Evolutionary conservation across 2,113 vertebrate genomes (phyloP), one percentile per base, ranked within the genome.

Genomic region (Rhinoderma darwinii): DNA sequence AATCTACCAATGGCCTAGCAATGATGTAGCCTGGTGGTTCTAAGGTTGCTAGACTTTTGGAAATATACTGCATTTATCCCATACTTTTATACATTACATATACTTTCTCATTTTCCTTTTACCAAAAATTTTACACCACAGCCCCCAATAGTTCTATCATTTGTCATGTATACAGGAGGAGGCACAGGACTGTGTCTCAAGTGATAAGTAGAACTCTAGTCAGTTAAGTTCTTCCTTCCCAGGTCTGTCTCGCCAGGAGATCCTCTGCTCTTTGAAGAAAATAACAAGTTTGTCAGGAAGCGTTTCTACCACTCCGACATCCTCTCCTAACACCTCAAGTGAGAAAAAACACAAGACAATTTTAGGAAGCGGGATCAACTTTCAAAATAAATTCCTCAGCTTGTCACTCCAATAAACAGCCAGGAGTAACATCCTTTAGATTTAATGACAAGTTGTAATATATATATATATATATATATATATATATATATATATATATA

Each of bases 271-370:
- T 86, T 86, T 87, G 84, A 87, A 81, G 85, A 73, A 70, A 30
- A 30, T 77, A 44, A 81, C 44, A 59, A 59, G 77, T 87, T 56
- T 50, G 47, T 73, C 68, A 82, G 85, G 85, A 87, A 73, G 66
- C 74, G 47, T 51, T 44, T 87, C 77, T 70, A 1, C 22, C 85
- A 74, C 77, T 37, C 27, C 22, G n/a, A 35, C 85, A 74, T 87
- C 77, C 77, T 81, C 77, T 61, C 43, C 17, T 82, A 51, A 73
- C 85, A 87, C 77, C 85, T 87, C 39, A 22, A 44, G 85, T 87
- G 85, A 81, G 14, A 87, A 87, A 56, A 20, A 78, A 56, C 47
- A 59, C 68, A 70, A 44, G 70, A 30, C 32, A 74, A 32, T 56
- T 76, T 41, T 61, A 30, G 74, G 84, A 85, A 18, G 37, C 18